Base-by-base conservation (phyloP, 2,888 invertebrate genomes). In the Calameuta filiformis region DNA sequence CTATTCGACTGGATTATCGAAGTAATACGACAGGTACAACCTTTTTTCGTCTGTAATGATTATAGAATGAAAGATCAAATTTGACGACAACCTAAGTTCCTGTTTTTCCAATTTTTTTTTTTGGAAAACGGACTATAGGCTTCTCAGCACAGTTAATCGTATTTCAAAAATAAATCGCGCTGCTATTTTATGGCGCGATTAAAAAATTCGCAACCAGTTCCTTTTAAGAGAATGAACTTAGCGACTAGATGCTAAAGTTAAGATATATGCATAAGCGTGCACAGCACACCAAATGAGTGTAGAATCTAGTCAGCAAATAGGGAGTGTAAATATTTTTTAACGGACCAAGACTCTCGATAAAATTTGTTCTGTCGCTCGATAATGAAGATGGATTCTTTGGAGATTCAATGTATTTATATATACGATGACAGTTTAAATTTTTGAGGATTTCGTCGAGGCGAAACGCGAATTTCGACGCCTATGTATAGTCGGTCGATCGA, bases 261-360 rank as follows among this genome's bases (percentile, higher is more conserved):
- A n/a, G 71, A 71, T 71, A 71, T 71, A 33, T 34, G 71, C 12
- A 31, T 31, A 31, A 34, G 71, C 71, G 71, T 71, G 71, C 33
- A 31, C 12, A 15, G 71, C 33, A 71, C 71, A 34, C 71, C 81
- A 83, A 83, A 85, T 81, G 84, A 86, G 85, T 89, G 86, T 86
- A 83, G 81, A 85, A 85, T 88, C 87, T 89, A 88, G 86, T 89
- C 89, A 88, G 76, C 77, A 68, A 83, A 81, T n/a, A 11, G 23
- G 68, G 73, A 76, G 35, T 78, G 76, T 78, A 78, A n/a, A 78
- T 78, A 77, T 81, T 80, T 73, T 76, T 80, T 77, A 86, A 77
- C 73, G 77, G 75, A 80, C 80, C 76, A 74, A 76, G 75, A 75
- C 56, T 76, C 30, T 73, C 31, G 11, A 74, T 2, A 74, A 74